Percentiles rank a stretch among this genome's conserved stretches.
These are phyloP conservation scores for Myzus persicae DNA, from an alignment of 1,140 invertebrate genomes.

Conservation along the genomic window DNA sequence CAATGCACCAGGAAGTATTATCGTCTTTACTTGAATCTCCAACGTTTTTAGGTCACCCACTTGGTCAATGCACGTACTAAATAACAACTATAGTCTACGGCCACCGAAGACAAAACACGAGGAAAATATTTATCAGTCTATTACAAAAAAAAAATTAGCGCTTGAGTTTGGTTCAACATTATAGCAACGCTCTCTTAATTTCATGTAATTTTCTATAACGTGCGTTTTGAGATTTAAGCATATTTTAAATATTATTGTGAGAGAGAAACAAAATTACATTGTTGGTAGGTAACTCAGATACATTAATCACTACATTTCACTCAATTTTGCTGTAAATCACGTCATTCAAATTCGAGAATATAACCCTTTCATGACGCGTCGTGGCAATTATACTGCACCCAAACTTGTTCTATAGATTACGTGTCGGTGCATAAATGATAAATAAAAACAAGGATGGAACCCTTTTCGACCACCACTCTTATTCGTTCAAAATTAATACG, in stretches of 20 bases:
- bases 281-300: neutral
- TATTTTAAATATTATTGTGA: neutral
- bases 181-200: neutral
- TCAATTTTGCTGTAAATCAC: neutral
- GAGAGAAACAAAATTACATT: neutral
- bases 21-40: neutral
- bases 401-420: neutral
- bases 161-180: neutral
- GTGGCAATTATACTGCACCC: neutral
- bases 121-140: too few species aligned
- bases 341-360: neutral
- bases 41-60: neutral
- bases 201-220: neutral
- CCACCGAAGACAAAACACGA: too few species aligned
- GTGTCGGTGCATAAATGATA: neutral
- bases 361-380: neutral
- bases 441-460: neutral
- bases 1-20: neutral
- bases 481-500: neutral
- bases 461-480: neutral
- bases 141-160: neutral
- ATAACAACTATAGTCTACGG: too few species aligned
- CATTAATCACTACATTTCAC: neutral
- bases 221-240: neutral
- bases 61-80: too few species aligned